A percentile compares a stretch with the other conserved stretches of the same genome.
These are phyloP conservation scores for Podabrus alpinus DNA, from an alignment of 2,888 invertebrate genomes.

Conservation along the genomic window DNA sequence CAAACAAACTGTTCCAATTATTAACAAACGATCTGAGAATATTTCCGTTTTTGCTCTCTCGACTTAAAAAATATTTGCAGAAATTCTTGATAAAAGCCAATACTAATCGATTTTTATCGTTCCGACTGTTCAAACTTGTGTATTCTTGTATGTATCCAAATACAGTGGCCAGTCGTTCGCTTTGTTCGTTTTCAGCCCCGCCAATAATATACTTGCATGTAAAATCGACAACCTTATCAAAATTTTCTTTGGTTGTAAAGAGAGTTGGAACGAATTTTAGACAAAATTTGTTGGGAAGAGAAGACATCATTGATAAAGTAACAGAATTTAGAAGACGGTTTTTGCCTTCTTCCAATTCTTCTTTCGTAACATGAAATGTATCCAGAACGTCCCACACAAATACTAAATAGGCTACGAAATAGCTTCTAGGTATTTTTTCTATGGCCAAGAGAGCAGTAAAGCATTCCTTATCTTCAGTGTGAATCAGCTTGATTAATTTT, in stretches of 20 bases:
- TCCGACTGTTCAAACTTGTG: background rate
- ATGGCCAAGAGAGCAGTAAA: constrained; percentile 3
- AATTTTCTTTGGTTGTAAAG: background rate
- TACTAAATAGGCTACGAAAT: background rate
- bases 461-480: constrained; percentile 15
- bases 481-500: background rate
- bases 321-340: background rate
- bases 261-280: background rate
- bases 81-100: background rate
- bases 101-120: background rate
- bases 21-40: background rate
- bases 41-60: background rate
- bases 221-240: background rate
- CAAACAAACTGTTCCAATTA: constrained; percentile 3
- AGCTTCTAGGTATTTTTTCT: constrained; percentile 1
- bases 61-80: background rate
- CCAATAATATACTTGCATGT: background rate
- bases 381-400: constrained; percentile 7
- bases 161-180: background rate
- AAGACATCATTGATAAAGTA: background rate
- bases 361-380: background rate
- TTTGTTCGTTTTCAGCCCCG: background rate
- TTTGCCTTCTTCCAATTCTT: background rate
- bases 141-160: background rate
- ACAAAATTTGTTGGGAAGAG: constrained; percentile 7